Evolutionary conservation across 2,797 vertebrate species (phyloP), one percentile per base, ranked within the genome.

Genomic region (Momotus momota): DNA sequence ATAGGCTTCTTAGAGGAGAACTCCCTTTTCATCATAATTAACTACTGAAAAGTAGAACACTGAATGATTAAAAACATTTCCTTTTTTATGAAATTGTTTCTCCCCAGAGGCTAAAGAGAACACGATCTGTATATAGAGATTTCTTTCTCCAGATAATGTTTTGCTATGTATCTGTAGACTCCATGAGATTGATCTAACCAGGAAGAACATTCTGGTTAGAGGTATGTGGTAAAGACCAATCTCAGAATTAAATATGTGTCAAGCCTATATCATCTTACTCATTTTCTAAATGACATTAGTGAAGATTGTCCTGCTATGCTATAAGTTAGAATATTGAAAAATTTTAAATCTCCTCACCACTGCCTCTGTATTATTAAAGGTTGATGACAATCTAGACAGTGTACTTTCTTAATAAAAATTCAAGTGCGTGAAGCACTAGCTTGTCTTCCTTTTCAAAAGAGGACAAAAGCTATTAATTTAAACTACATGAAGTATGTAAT

Each of bases 21-120:
- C 23, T 90, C 17, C 17, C 26, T 78, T 94, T 90, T 94, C 86
- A 95, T 75, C 73, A 72, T 88, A 86, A 92, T 95, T 94, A 93
- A 60, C 64, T 93, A 66, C n/a, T 46, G 70, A 79, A 86, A 96
- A 94, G 62, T 96, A 19, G 88, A 96, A 90, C 94, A 79, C 78
- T 60, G 15, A 6, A 71, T 94, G 69, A 94, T 88, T 94, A 92
- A 91, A 94, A 92, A 6, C 2, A 54, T 73, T 81, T 73, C 6
- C 2, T 22, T 60, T 75, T 70, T 80, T 71, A 33, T 40, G 18
- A 46, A 90, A 43, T 51, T 62, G 25, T 77, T 94, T 86, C 14
- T 78, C 65, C 22, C 22, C 22, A 61, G 54, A 83, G 41, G 10
- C 40, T 88, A 85, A 90, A 83, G 5, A 64, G 43, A 87, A 45